phyloP scores from a whole-genome alignment of 2,888 invertebrate species.

The Scaptomyza tumidula region DNA sequence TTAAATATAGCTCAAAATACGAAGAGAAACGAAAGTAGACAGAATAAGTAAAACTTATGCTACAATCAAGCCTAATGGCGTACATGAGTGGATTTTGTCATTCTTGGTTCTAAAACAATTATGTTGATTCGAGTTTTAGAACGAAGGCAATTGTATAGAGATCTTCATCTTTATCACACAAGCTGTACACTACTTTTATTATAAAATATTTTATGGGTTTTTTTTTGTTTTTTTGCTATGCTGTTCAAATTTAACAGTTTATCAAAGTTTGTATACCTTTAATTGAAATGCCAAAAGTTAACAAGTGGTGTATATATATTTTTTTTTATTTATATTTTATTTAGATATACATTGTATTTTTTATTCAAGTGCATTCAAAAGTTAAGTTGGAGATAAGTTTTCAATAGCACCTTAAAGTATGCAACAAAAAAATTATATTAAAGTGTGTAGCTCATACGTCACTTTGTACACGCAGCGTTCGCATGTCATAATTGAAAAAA shows the following conservation, averaged over 20 bases:
- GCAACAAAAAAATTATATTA: neutral
- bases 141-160: too few species aligned
- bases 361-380: neutral
- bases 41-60: neutral
- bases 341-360: neutral
- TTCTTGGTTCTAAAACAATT: neutral
- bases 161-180: neutral
- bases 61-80: neutral
- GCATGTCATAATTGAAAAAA: neutral
- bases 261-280: too few species aligned
- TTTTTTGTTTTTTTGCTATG: neutral
- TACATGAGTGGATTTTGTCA: neutral
- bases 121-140: too few species aligned
- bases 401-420: conserved; percentile 1
- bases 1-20: conserved; percentile 27
- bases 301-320: too few species aligned
- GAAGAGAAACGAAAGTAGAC: neutral
- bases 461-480: neutral
- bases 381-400: neutral
- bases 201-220: too few species aligned
- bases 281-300: too few species aligned
- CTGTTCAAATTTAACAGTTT: too few species aligned
- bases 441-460: conserved; percentile 24
- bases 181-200: neutral
- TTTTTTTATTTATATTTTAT: neutral